These are phyloP conservation scores for Helicoverpa armigera DNA, from an alignment of 1,140 invertebrate genomes.

Conservation along the genomic window DNA sequence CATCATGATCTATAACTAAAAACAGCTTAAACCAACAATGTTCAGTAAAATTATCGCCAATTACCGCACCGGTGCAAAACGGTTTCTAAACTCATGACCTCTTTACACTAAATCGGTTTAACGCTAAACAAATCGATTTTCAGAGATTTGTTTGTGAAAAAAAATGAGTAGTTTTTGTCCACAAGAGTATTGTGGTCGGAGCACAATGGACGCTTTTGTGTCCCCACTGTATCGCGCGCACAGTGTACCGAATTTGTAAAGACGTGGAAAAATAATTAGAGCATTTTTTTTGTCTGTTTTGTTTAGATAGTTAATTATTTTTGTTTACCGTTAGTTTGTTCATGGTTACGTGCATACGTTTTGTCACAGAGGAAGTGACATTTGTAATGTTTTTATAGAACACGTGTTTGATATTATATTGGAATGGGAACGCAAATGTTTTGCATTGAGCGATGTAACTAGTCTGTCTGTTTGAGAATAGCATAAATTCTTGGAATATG, in stretches of 20 bases:
- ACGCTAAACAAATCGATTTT: constrained; percentile 21
- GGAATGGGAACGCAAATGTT: too few relatives aligned
- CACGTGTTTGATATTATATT: background rate
- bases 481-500: too few relatives aligned
- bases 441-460: too few relatives aligned
- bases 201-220: constrained; percentile 17
- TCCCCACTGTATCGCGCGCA: background rate
- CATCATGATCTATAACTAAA: constrained; percentile 12
- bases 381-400: background rate
- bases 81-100: constrained; percentile 38
- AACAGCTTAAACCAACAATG: constrained; percentile 6
- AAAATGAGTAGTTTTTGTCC: constrained; percentile 23
- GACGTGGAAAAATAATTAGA: constrained; percentile 33
- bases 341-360: background rate
- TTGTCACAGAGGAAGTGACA: background rate
- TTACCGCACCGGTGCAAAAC: constrained; percentile 8
- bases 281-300: constrained; percentile 1
- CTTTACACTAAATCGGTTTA: constrained; percentile 28
- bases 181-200: background rate
- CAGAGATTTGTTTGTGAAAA: constrained; percentile 4
- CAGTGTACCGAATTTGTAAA: constrained; percentile 4
- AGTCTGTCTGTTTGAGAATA: too few relatives aligned
- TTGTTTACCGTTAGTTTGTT: background rate
- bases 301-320: background rate
- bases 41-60: constrained; percentile 31